Conservation (phyloP, 2,113 vertebrate species). For the Helogale parvula region DNA sequence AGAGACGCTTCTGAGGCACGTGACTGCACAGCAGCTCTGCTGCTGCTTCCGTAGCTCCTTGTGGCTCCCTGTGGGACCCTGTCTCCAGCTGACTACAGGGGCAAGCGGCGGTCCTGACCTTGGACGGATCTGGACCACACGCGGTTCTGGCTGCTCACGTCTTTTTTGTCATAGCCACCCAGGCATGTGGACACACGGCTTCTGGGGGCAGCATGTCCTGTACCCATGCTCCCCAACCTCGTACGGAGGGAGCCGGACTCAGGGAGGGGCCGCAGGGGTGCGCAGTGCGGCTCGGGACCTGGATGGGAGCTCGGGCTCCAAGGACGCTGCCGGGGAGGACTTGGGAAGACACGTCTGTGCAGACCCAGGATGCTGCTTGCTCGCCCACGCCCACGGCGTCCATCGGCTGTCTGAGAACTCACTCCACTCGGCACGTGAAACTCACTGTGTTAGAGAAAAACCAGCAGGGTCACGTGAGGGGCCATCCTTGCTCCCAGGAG, state of each 20-base stretch:
- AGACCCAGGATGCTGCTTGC: not conserved
- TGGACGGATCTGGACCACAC: too few relatives aligned
- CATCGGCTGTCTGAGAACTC: not conserved
- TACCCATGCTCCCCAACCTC: not conserved
- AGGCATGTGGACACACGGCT: not conserved
- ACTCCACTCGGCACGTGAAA: not conserved
- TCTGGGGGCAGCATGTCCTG: not conserved
- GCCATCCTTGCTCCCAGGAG: not conserved
- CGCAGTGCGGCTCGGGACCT: not conserved
- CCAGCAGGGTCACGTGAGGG: not conserved
- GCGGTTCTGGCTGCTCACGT: accelerated
- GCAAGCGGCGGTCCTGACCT: too few relatives aligned
- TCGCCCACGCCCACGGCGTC: not conserved
- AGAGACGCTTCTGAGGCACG: too few relatives aligned
- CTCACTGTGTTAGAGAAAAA: not conserved
- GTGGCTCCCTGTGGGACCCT: too few relatives aligned
- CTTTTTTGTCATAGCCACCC: not conserved
- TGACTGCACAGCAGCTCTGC: too few relatives aligned
- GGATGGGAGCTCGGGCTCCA: not conserved
- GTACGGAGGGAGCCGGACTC: not conserved
- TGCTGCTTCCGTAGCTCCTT: too few relatives aligned
- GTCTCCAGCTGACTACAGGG: too few relatives aligned
- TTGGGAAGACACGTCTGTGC: not conserved
- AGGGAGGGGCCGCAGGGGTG: not conserved
- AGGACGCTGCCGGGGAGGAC: not conserved